phyloP scores from a whole-genome alignment of 2,888 invertebrate genomes.

The Drosophila trichaetosa region DNA sequence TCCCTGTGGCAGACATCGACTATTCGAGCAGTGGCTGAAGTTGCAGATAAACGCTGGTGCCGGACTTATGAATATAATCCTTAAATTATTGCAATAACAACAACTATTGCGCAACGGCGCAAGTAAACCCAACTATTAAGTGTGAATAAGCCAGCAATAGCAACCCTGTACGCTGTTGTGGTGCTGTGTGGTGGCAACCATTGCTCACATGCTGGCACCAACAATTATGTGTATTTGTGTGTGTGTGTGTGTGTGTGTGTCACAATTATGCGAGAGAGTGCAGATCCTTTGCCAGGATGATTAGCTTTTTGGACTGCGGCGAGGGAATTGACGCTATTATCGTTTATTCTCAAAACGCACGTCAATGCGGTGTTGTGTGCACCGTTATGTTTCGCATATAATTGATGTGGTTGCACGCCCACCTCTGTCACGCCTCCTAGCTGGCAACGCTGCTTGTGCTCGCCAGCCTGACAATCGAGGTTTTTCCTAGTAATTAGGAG shows the following conservation, averaged over 20 bases:
- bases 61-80: conserved; percentile 79
- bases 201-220: conserved; percentile 33
- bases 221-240: conserved; percentile 52
- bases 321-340: conserved; percentile 60
- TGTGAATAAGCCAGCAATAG: conserved; percentile 65
- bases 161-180: conserved; percentile 31
- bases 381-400: conserved; percentile 44
- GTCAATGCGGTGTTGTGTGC: conserved; percentile 42
- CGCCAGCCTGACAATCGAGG: conserved; percentile 22
- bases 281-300: conserved; percentile 57
- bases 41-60: conserved; percentile 63
- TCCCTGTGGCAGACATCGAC: conserved; percentile 37
- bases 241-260: conserved; percentile 24
- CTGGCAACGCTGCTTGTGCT: conserved; percentile 4
- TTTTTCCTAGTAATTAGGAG: conserved; percentile 54
- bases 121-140: conserved; percentile 69
- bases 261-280: conserved; percentile 64
- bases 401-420: conserved; percentile 63
- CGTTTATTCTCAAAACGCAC: conserved; percentile 31
- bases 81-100: conserved; percentile 76
- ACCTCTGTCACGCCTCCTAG: not conserved
- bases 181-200: conserved; percentile 35
- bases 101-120: conserved; percentile 51
- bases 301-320: conserved; percentile 72
- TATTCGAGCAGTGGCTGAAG: conserved; percentile 48